Evolutionary conservation across 1,140 invertebrate genomes (phyloP).

Genomic region (silkworm (Bombyx mori)): DNA sequence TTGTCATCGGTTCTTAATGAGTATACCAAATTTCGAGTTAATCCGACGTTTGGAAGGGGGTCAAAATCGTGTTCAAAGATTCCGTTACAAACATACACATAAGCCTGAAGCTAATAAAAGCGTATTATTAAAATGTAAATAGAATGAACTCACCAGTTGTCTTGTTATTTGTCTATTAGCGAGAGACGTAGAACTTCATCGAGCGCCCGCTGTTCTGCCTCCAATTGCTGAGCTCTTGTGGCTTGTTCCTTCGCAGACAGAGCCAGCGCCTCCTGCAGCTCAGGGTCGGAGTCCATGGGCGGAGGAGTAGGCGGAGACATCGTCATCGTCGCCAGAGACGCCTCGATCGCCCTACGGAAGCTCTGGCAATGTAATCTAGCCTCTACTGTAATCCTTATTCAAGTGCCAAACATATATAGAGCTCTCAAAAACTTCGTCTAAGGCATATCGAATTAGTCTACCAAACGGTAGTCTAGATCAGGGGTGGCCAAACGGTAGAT

Average conservation of each 20-base stretch:
- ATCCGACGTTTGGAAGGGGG: no score
- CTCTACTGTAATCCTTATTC: no score
- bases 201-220: constrained; percentile 42
- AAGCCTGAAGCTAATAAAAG: no score
- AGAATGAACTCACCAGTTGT: not conserved
- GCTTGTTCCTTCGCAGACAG: constrained; percentile 42
- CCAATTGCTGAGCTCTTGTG: constrained; percentile 22
- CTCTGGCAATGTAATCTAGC: constrained; percentile 13
- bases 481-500: no score
- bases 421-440: no score
- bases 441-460: no score
- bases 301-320: constrained; percentile 9
- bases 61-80: no score
- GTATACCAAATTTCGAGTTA: no score
- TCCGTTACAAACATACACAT: not conserved
- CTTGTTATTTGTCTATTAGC: constrained; percentile 49
- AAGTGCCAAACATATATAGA: no score
- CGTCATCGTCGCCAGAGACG: constrained; percentile 26
- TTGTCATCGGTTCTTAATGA: no score
- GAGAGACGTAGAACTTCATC: constrained; percentile 54
- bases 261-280: constrained; percentile 38
- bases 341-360: constrained; percentile 47
- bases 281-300: constrained; percentile 25
- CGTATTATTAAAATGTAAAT: not conserved
- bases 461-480: no score